Conservation (phyloP, 2,113 vertebrate genomes). For the Limnothrissa miodon region DNA sequence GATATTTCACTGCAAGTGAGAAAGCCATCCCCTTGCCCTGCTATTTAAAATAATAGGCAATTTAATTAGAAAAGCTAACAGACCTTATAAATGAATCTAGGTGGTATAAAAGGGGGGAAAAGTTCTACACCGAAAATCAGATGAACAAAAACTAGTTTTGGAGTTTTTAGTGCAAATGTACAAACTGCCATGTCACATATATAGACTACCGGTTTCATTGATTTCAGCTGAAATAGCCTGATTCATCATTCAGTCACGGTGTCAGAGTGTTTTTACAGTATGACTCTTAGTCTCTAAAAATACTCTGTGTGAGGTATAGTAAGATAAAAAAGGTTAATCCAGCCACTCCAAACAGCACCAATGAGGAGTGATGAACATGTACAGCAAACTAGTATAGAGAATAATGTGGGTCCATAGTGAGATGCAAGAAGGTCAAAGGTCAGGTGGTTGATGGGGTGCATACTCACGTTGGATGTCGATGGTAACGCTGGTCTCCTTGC, state of each 20-base stretch:
- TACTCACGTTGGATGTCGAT: conserved; percentile 97
- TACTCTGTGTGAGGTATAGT: no score
- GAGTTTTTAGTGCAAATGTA: conserved; percentile 2
- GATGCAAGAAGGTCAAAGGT: background rate
- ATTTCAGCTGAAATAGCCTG: background rate
- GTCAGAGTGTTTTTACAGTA: no score
- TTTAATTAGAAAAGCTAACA: conserved; percentile 15
- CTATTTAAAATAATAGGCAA: conserved; percentile 20
- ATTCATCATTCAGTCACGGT: background rate
- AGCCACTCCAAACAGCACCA: no score
- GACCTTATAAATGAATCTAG: conserved; percentile 9
- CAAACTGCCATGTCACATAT: background rate
- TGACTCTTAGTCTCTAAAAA: no score
- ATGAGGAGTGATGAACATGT: no score
- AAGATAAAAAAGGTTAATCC: no score
- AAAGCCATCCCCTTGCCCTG: conserved; percentile 44
- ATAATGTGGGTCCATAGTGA: background rate
- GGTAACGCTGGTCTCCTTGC: conserved; percentile 93
- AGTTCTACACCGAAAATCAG: background rate
- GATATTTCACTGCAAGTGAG: conserved; percentile 51
- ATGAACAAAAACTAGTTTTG: background rate
- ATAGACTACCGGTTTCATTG: background rate
- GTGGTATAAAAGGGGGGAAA: background rate
- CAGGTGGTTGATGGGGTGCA: background rate
- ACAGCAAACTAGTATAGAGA: no score